These are phyloP conservation scores for Limnephilus auricula DNA, from an alignment of 2,888 invertebrate species.

Conservation along the genomic window DNA sequence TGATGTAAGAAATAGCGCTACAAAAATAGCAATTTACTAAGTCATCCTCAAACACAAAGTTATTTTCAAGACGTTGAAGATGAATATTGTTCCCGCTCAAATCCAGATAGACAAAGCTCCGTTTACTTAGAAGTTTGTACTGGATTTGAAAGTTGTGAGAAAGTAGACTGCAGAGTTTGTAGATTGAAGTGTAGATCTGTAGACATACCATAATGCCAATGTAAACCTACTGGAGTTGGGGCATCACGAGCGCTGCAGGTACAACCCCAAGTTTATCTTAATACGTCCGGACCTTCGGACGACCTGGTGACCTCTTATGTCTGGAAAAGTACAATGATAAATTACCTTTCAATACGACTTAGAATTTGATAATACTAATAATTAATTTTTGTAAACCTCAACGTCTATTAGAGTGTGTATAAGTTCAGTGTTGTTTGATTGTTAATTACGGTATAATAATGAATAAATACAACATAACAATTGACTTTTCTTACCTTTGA, in stretches of 20 bases:
- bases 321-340: not conserved
- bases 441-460: too few relatives aligned
- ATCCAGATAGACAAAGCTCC: too few relatives aligned
- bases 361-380: not conserved
- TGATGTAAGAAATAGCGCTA: too few relatives aligned
- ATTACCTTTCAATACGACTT: not conserved
- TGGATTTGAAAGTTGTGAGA: not conserved
- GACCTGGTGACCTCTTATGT: not conserved
- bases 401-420: not conserved
- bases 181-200: not conserved
- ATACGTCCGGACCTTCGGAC: not conserved
- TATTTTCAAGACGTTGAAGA: too few relatives aligned
- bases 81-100: too few relatives aligned
- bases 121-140: not conserved
- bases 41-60: too few relatives aligned
- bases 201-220: not conserved
- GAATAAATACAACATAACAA: too few relatives aligned
- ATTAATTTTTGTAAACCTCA: not conserved
- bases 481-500: too few relatives aligned
- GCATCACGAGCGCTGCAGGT: not conserved
- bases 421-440: too few relatives aligned
- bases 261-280: not conserved
- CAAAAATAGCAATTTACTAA: too few relatives aligned
- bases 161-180: not conserved
- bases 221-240: not conserved